Evolutionary conservation across 2,797 vertebrate genomes (phyloP), one percentile per base, ranked within the genome.

Genomic region (Characodon lateralis): DNA sequence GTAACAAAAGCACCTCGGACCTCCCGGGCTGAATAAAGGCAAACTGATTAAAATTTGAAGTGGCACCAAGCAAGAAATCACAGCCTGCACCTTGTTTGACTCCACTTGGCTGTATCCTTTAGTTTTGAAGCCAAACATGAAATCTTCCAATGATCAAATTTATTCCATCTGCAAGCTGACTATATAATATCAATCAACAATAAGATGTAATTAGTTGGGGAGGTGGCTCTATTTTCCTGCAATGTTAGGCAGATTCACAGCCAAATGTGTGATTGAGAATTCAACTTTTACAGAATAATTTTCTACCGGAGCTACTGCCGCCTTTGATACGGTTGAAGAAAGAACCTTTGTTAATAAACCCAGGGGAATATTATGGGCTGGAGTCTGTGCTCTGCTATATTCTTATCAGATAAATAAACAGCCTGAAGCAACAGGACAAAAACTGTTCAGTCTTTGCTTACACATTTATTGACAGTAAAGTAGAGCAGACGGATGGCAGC

Each of bases 111-210:
- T 41, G 46, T 48, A 77, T 78, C 66, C 9, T 65, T 77, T 39
- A 20, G n/a, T 82, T 85, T 85, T 78, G 5, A 2, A 31, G 87
- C 87, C 83, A 87, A 79, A 81, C 69, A 58, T 73, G 20, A 78
- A 87, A 83, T 82, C 48, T 88, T 82, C 77, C 7, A 53, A 9
- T n/a, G 55, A 78, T 76, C 78, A 87, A 84, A 85, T 80, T 43
- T 58, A 35, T 18, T 59, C 20, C 73, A 77, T 78, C 66, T 79
- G 69, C 80, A 83, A 84, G 61, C 26, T 78, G 69, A 24, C 12
- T 26, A 75, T 72, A 51, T 39, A 22, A 22, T 24, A 61, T 77
- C 58, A 50, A 61, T 12, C 26, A 59, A 26, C 74, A 73, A 35
- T 72, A 3, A 68, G 1, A 76, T 78, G 46, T 84, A 39, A 84